Base-by-base conservation (phyloP, 2,888 invertebrate genomes). In the Erpobdella octoculata region DNA sequence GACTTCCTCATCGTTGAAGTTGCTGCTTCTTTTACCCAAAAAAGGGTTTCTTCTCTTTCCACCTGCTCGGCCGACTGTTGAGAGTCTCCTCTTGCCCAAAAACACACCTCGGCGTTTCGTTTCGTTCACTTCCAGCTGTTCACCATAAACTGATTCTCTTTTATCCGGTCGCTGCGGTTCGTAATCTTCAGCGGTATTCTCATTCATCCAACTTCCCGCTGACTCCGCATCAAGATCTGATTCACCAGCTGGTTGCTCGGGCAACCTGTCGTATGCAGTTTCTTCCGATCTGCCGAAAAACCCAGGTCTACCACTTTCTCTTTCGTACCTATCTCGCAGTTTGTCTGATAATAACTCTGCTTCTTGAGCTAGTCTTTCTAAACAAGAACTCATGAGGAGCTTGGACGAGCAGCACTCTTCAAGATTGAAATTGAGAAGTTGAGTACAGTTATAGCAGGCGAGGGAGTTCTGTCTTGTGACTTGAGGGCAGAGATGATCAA, bases 41-140 rank as follows among this genome's bases (percentile, higher is more conserved):
- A 38, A 66, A 21, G 38, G 66, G 15, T 36, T 62, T 28, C 62
- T 28, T 62, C 62, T 62, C 18, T 62, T 62, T 28, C 62, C 62
- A 18, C 62, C 31, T 28, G n/a, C 12, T 21, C 25, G 21, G 3
- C 62, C 62, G n/a, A 62, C 4, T 5, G 33, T 33, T 35, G 33
- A n/a, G 28, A n/a, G 28, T 31, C 62, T 31, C n/a, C 62, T 31
- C 33, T 62, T 62, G 33, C 62, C 62, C 35, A 62, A 33, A 35
- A 62, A 62, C 5, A 31, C 62, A 62, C 62, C 35, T 5, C 62
- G 31, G 1, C 62, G 5, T 62, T 62, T 62, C 9, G 28, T 35
- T 21, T n/a, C 31, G 28, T n/a, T 5, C 8, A 6, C 62, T 33
- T 62, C 62, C 1, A 35, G 33, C 1, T 62, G 31, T 31, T 8